phyloP scores from a whole-genome alignment of 2,113 vertebrate species.

The Ctenodactylus gundi region DNA sequence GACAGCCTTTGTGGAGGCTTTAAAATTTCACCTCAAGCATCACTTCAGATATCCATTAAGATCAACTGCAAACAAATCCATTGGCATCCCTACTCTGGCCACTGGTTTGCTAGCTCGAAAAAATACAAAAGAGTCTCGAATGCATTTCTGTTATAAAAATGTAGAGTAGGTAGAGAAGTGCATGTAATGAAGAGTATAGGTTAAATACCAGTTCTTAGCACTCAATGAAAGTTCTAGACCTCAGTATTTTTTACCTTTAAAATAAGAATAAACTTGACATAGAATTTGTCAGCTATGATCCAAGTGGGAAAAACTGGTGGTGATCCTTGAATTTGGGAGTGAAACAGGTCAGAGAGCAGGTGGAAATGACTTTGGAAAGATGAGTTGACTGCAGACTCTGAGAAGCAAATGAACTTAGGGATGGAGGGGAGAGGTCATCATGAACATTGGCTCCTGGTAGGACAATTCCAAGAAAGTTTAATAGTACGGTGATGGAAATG shows the following conservation, averaged over 20 bases:
- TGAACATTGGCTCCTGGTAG: neutral
- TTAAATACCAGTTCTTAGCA: neutral
- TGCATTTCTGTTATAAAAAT: neutral
- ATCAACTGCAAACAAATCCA: neutral
- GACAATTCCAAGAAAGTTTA: neutral
- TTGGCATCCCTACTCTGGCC: neutral
- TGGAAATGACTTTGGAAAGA: neutral
- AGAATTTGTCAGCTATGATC: neutral
- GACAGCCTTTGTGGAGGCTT: neutral
- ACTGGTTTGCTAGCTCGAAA: neutral
- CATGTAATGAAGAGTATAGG: neutral
- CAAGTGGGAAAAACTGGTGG: neutral
- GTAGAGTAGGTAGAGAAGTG: neutral
- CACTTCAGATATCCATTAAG: neutral
- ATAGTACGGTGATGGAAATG: constrained; percentile 17
- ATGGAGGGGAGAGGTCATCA: neutral
- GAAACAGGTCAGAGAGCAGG: neutral
- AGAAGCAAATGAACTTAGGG: neutral
- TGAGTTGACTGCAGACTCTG: neutral
- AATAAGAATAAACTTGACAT: constrained; percentile 7
- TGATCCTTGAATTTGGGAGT: neutral
- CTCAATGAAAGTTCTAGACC: neutral
- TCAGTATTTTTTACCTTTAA: neutral
- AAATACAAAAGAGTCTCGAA: constrained; percentile 8
- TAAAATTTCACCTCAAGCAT: neutral